phyloP scores from a whole-genome alignment of 2,888 invertebrate species.

The Zelleria hepariella region DNA sequence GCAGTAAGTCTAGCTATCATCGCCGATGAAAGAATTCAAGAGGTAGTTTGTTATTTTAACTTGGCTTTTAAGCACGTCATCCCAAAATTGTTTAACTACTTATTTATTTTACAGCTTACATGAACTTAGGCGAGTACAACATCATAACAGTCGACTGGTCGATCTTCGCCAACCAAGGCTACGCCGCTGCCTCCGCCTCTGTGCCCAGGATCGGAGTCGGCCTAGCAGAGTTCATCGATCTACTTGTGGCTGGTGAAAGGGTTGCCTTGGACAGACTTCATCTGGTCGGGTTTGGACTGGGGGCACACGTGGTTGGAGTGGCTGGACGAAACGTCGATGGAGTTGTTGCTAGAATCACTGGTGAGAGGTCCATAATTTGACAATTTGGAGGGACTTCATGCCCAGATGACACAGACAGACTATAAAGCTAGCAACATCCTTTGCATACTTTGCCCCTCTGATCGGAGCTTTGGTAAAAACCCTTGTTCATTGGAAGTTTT shows the following conservation, averaged over 20 bases:
- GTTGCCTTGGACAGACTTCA: constrained; percentile 6
- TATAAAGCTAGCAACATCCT: too few species aligned
- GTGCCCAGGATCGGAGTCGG: constrained; percentile 6
- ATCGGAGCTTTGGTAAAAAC: too few species aligned
- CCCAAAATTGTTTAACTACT: background rate
- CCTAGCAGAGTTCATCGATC: constrained; percentile 9
- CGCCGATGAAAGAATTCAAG: too few species aligned
- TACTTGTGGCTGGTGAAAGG: constrained; percentile 1
- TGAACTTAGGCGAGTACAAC: background rate
- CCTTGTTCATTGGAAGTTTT: too few species aligned
- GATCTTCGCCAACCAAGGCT: constrained; percentile 8
- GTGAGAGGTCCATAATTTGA: constrained; percentile 5
- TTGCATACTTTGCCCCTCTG: too few species aligned
- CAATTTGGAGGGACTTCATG: too few species aligned
- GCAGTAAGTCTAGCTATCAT: too few species aligned
- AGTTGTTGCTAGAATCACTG: constrained; percentile 12
- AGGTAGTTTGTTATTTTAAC: too few species aligned
- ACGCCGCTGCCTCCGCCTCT: constrained; percentile 5
- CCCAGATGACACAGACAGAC: too few species aligned
- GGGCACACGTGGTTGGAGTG: constrained; percentile 14
- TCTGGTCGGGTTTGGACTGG: constrained; percentile 14
- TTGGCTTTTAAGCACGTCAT: background rate
- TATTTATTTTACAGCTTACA: constrained; percentile 10
- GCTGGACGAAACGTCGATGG: constrained; percentile 10
- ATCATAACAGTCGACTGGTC: constrained; percentile 13